phyloP scores from a whole-genome alignment of 2,797 vertebrate species.

The Urocyon cinereoargenteus region DNA sequence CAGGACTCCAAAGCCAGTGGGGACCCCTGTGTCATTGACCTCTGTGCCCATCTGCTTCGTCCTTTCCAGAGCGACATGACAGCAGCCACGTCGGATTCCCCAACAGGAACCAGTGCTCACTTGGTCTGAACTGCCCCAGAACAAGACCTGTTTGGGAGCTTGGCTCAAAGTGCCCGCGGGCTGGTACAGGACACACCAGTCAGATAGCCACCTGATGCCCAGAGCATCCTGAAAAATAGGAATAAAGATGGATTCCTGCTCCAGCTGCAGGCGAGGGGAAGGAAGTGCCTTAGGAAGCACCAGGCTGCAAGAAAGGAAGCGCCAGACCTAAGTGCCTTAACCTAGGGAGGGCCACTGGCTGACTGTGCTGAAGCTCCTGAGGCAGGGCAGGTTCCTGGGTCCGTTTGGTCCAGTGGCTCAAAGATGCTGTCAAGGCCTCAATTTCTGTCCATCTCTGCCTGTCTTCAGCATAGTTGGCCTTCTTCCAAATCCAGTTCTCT shows the following conservation, averaged over 20 bases:
- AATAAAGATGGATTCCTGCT: not conserved
- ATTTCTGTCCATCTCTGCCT: not conserved
- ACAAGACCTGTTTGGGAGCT: not conserved
- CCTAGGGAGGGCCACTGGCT: not conserved
- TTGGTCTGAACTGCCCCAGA: not conserved
- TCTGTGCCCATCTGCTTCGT: not conserved
- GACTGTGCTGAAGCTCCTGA: accelerated
- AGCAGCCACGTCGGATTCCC: not conserved
- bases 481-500: not conserved
- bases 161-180: not conserved
- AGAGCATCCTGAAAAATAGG: accelerated
- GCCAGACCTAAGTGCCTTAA: not conserved
- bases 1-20: not conserved
- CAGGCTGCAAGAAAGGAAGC: not conserved
- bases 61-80: not conserved
- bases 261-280: not conserved
- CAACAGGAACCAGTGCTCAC: accelerated
- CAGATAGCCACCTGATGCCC: not conserved
- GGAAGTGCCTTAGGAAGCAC: accelerated
- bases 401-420: not conserved
- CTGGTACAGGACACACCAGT: not conserved
- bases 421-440: not conserved
- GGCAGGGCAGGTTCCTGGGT: not conserved
- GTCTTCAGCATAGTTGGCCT: not conserved
- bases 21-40: not conserved